These are phyloP conservation scores for Pollenia labialis DNA, from an alignment of 2,888 invertebrate species.

Conservation along the genomic window DNA sequence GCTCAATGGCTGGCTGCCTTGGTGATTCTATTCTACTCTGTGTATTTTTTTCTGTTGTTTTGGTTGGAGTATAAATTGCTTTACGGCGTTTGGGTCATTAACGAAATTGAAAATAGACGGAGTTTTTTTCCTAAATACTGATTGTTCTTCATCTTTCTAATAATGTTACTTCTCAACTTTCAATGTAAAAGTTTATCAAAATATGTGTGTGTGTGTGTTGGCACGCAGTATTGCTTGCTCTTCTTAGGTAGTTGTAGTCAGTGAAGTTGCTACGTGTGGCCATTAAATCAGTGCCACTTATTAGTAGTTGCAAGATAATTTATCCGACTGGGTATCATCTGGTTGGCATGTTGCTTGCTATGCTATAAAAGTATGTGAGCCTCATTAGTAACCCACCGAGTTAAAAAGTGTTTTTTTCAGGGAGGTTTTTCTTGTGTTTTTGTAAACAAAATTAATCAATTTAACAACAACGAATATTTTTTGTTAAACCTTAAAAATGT, in stretches of 20 bases:
- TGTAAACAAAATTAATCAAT: conserved; percentile 66
- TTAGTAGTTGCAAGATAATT: conserved; percentile 77
- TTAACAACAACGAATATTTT: conserved; percentile 54
- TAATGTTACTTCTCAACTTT: conserved; percentile 62
- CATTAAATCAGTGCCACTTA: conserved; percentile 77
- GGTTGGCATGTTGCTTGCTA: conserved; percentile 19
- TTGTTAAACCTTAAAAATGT: conserved; percentile 35
- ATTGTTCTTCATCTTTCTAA: conserved; percentile 62
- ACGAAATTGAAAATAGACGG: conserved; percentile 82
- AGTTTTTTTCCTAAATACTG: conserved; percentile 71
- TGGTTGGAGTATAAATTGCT: conserved; percentile 80
- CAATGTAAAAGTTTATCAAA: conserved; percentile 49
- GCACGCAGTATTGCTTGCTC: conserved; percentile 59
- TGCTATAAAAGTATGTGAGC: conserved; percentile 56
- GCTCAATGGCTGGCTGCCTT: conserved; percentile 47
- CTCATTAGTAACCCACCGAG: conserved; percentile 69
- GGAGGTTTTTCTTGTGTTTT: conserved; percentile 36
- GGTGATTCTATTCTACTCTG: conserved; percentile 41
- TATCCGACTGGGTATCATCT: conserved; percentile 65
- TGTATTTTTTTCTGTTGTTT: conserved; percentile 36
- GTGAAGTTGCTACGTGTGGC: conserved; percentile 80
- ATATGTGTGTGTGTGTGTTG: conserved; percentile 36
- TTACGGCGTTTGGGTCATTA: conserved; percentile 83
- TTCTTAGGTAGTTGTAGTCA: conserved; percentile 71
- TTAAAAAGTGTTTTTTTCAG: conserved; percentile 54